These are phyloP conservation scores for Eupithecia vulgata DNA, from an alignment of 2,888 invertebrate genomes.

Conservation along the genomic window DNA sequence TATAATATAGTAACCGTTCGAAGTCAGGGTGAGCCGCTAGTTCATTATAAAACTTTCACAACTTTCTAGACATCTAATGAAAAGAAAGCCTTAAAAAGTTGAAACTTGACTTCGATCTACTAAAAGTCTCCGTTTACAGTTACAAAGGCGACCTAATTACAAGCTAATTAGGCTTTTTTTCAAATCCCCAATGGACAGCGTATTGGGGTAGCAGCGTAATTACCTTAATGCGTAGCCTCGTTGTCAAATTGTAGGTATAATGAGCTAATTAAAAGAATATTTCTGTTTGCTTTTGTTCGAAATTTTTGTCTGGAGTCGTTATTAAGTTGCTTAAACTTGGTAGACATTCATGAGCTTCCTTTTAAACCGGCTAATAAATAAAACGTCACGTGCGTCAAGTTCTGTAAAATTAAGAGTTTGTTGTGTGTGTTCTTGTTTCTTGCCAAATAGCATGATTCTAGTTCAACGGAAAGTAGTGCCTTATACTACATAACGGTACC, in stretches of 20 bases:
- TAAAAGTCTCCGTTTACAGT: background rate
- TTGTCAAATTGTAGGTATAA: slow-evolving; percentile 27
- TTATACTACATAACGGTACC: too few species aligned
- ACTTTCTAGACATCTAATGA: slow-evolving; percentile 29
- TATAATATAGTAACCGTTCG: too few species aligned
- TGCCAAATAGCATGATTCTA: too few species aligned
- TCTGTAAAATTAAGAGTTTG: too few species aligned
- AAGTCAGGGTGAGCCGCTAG: too few species aligned
- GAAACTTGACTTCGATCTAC: slow-evolving; percentile 5
- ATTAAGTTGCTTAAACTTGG: background rate
- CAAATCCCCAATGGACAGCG: slow-evolving; percentile 17
- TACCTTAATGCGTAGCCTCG: slow-evolving; percentile 16
- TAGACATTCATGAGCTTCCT: background rate
- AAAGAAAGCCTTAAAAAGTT: slow-evolving; percentile 17
- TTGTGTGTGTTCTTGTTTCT: too few species aligned
- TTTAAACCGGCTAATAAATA: too few species aligned
- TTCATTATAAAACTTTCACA: slow-evolving; percentile 2
- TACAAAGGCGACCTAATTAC: slow-evolving; percentile 19
- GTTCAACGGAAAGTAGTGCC: too few species aligned
- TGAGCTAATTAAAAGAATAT: slow-evolving; percentile 24
- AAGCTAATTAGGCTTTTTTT: slow-evolving; percentile 16
- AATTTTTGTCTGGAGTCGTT: background rate
- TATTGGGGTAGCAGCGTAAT: slow-evolving; percentile 6
- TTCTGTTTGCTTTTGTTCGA: slow-evolving; percentile 16
- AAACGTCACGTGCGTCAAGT: too few species aligned